phyloP scores from a whole-genome alignment of 2,888 invertebrate species.

The Chirona hameri region DNA sequence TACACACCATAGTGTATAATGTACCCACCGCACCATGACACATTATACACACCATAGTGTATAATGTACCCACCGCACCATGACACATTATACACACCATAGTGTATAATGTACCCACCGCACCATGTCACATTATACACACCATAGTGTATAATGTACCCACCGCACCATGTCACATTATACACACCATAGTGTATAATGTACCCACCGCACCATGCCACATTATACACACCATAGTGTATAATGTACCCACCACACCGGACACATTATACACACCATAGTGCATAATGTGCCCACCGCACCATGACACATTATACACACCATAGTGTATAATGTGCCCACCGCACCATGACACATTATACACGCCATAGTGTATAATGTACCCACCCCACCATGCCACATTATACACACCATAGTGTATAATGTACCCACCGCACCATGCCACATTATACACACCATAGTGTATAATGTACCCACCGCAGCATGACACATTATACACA shows the following conservation, averaged over 20 bases:
- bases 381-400: not conserved
- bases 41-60: not conserved
- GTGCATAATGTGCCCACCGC: not conserved
- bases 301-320: not conserved
- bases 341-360: not conserved
- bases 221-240: not conserved
- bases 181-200: not conserved
- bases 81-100: not conserved
- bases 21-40: not conserved
- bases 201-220: not conserved
- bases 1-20: not conserved
- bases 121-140: not conserved
- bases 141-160: not conserved
- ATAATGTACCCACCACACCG: not conserved
- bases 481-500: not conserved
- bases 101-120: not conserved
- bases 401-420: not conserved
- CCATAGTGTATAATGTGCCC: not conserved
- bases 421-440: not conserved
- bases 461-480: not conserved
- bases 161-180: not conserved
- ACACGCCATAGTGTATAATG: not conserved
- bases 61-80: not conserved
- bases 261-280: not conserved
- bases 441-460: not conserved